These are phyloP conservation scores for Centropus bengalensis DNA, from an alignment of 2,113 vertebrate genomes.

Conservation along the genomic window DNA sequence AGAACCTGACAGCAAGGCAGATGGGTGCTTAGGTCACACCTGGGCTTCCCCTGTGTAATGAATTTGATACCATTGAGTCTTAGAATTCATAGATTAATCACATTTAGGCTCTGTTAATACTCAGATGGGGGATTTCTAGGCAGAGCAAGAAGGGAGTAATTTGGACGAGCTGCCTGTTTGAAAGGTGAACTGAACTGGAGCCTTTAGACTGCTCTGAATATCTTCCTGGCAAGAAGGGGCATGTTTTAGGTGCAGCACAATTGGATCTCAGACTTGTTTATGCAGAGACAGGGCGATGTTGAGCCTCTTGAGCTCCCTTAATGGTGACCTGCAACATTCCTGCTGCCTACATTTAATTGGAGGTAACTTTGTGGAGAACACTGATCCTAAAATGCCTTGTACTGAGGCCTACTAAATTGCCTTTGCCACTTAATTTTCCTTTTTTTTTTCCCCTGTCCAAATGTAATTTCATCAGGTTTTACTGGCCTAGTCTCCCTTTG, in stretches of 20 bases:
- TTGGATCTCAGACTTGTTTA: neutral
- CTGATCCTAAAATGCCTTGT: neutral
- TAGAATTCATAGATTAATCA: neutral
- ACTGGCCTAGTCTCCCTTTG: neutral
- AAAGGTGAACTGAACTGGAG: neutral
- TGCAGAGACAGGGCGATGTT: neutral
- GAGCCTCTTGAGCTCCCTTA: neutral
- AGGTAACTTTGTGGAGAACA: neutral
- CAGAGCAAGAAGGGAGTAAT: neutral
- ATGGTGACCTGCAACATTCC: neutral
- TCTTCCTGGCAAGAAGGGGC: neutral
- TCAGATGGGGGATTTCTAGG: neutral
- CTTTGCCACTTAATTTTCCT: neutral
- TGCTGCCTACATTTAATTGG: neutral
- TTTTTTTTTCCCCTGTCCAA: accelerated
- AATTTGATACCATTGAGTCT: neutral
- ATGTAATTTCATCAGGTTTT: neutral
- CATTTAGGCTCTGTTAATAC: neutral
- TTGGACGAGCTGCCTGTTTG: neutral
- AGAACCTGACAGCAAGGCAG: neutral
- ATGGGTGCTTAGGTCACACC: neutral
- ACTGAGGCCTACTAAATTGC: neutral
- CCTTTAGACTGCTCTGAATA: neutral
- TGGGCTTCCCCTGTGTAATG: neutral
- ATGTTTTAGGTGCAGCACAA: neutral